phyloP scores from a whole-genome alignment of 2,888 invertebrate genomes.

The Priocnemis perturbator region DNA sequence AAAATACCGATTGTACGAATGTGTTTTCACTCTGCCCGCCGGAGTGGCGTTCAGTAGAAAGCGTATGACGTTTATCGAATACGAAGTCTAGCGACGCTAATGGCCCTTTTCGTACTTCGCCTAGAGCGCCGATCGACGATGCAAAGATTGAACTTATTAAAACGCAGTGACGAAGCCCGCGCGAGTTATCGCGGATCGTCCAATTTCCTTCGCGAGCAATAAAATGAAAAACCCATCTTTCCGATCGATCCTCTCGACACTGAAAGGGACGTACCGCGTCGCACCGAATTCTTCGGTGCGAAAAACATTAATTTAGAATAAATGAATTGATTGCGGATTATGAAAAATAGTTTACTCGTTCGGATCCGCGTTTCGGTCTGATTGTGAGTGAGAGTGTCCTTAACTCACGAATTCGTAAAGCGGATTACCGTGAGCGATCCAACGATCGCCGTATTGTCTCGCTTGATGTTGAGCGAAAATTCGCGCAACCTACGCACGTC shows the following conservation, averaged over 20 bases:
- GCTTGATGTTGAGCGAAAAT: too few relatives aligned
- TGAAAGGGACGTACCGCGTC: constrained; percentile 16
- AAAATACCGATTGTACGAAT: background rate
- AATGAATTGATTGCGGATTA: background rate
- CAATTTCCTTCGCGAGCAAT: constrained; percentile 20
- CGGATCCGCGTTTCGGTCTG: too few relatives aligned
- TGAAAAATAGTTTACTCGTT: background rate
- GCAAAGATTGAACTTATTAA: constrained; percentile 14
- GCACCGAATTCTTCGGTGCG: constrained; percentile 9
- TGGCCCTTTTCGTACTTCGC: too few relatives aligned
- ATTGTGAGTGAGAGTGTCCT: too few relatives aligned
- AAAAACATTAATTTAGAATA: background rate
- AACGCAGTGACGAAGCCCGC: constrained; percentile 11
- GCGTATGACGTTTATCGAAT: too few relatives aligned
- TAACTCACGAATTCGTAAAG: too few relatives aligned
- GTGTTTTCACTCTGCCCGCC: constrained; percentile 22
- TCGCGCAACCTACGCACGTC: too few relatives aligned
- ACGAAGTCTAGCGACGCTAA: too few relatives aligned
- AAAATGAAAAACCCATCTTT: constrained; percentile 21
- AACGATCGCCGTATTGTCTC: too few relatives aligned
- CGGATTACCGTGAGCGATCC: too few relatives aligned
- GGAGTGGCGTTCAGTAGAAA: background rate
- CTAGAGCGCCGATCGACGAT: too few relatives aligned
- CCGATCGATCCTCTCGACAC: constrained; percentile 10
- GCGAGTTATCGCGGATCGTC: constrained; percentile 11